Conservation (phyloP, 2,888 invertebrate species). For the Drosophila limbata region DNA sequence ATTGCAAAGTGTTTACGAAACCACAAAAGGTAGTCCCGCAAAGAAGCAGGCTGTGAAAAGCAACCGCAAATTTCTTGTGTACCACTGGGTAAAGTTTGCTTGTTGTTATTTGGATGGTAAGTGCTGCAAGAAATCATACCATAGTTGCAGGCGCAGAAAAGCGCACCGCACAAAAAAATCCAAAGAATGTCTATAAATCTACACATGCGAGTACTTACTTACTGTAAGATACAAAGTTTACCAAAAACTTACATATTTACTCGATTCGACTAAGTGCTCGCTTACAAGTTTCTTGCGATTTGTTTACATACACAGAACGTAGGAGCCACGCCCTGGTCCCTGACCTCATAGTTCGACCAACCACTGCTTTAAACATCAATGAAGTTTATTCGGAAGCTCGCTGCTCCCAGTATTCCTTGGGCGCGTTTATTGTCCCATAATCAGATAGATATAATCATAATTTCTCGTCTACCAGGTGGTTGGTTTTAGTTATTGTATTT, state of each 20-base stretch:
- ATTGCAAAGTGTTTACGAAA: constrained; percentile 1
- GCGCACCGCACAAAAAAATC: constrained; percentile 25
- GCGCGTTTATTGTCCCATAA: constrained; percentile 28
- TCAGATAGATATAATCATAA: background rate
- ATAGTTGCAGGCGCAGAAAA: constrained; percentile 30
- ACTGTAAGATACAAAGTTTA: constrained; percentile 58
- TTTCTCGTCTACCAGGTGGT: background rate
- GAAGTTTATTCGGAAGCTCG: constrained; percentile 7
- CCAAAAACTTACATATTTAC: constrained; percentile 73
- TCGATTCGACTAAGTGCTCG: constrained; percentile 76
- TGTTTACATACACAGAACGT: constrained; percentile 65
- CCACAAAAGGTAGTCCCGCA: constrained; percentile 20
- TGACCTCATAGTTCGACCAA: constrained; percentile 3
- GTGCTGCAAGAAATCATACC: constrained; percentile 65
- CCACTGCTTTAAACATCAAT: background rate
- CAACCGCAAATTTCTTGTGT: constrained; percentile 69
- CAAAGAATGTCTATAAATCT: constrained; percentile 70
- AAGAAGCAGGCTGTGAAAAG: constrained; percentile 33
- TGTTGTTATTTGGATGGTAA: constrained; percentile 66
- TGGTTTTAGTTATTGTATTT: background rate
- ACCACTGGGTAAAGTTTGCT: constrained; percentile 69
- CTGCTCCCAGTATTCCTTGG: constrained; percentile 31
- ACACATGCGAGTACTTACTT: constrained; percentile 9
- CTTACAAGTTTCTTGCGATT: constrained; percentile 74
- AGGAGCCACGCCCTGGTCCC: constrained; percentile 1